Evolutionary conservation across 2,888 invertebrate species (phyloP).

Genomic region (Sericinus montela): DNA sequence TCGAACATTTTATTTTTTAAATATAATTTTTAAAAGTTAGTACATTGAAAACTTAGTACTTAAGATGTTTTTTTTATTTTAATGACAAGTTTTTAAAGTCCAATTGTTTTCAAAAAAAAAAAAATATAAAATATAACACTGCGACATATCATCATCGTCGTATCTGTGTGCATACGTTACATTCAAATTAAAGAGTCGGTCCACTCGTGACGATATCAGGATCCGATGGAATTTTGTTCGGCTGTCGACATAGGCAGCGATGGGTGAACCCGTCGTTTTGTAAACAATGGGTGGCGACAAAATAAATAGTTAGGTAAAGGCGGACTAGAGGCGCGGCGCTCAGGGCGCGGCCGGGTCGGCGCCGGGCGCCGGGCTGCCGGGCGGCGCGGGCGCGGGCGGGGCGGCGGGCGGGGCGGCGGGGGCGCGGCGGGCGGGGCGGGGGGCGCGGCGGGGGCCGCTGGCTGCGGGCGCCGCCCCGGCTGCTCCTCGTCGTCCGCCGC

Average conservation of each 20-base stretch:
- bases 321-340: constrained; percentile 36
- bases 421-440: constrained; percentile 30
- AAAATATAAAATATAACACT: too few species aligned
- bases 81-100: too few species aligned
- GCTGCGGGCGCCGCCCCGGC: constrained; percentile 25
- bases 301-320: constrained; percentile 28
- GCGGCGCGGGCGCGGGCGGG: constrained; percentile 19
- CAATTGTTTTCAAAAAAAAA: too few species aligned
- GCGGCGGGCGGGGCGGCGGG: constrained; percentile 26
- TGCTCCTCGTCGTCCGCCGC: constrained; percentile 42
- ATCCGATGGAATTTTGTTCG: neutral
- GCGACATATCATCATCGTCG: too few species aligned
- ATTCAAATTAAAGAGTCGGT: neutral
- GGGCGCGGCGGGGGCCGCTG: constrained; percentile 31
- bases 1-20: too few species aligned
- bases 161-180: neutral
- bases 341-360: constrained; percentile 33
- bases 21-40: too few species aligned
- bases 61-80: too few species aligned
- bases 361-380: constrained; percentile 19
- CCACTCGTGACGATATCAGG: neutral
- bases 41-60: too few species aligned
- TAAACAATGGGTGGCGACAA: constrained; percentile 25
- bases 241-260: constrained; percentile 3
- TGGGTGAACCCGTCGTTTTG: constrained; percentile 22